These are phyloP conservation scores for Parotocinclus haroldoi DNA, from an alignment of 2,797 vertebrate genomes.

Conservation along the genomic window DNA sequence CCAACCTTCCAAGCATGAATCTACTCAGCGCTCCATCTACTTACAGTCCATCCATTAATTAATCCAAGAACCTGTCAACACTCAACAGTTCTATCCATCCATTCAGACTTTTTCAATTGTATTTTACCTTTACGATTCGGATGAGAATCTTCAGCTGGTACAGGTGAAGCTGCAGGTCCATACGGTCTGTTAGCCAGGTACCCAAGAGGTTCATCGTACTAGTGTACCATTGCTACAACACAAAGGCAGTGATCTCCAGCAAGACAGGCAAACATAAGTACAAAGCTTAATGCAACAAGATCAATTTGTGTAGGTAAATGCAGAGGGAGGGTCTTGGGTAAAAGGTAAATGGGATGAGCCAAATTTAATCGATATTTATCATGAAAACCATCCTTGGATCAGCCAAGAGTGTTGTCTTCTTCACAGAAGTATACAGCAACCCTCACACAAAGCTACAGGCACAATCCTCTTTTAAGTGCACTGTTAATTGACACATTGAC, in stretches of 20 bases:
- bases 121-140: constrained; percentile 91
- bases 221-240: constrained; percentile 99
- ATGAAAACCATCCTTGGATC: too few species aligned
- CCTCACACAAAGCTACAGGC: background rate
- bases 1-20: background rate
- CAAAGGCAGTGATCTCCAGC: constrained; percentile 75
- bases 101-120: background rate
- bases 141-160: constrained; percentile 99
- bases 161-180: constrained; percentile 97
- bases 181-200: constrained; percentile 96
- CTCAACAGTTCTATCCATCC: background rate
- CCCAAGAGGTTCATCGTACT: constrained; percentile 96
- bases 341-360: background rate
- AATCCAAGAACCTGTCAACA: too few species aligned
- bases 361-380: background rate
- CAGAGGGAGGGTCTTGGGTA: too few species aligned
- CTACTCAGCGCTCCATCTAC: background rate
- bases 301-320: too few species aligned
- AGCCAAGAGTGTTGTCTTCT: too few species aligned
- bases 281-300: too few species aligned
- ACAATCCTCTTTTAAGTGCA: constrained; percentile 8
- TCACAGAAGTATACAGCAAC: background rate
- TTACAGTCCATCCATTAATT: background rate
- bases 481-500: constrained; percentile 43
- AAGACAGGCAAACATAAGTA: constrained; percentile 33